Evolutionary conservation across 2,113 vertebrate genomes (phyloP), one percentile per base, ranked within the genome.

Genomic region (Leptosomus discolor): DNA sequence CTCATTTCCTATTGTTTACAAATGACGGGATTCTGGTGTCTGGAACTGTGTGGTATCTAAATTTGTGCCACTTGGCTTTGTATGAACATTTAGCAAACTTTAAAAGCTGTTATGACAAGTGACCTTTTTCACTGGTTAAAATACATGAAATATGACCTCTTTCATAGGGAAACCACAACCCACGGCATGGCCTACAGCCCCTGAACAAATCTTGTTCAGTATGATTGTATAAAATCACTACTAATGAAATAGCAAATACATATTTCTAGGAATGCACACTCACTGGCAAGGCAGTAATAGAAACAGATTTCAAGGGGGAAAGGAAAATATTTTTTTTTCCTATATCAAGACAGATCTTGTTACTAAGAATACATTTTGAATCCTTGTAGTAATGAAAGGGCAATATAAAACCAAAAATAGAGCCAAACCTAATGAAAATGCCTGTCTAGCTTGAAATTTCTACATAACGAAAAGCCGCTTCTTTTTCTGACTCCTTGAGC

Each of bases 1-100:
- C 77, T 86, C 45, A 29, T 92, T 96, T 90, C 54, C 58, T 57
- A 56, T 94, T 94, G 88, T 93, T 98, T 96, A 90, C 37, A 50
- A 85, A 45, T 93, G 51, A 56, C 71, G 53, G 36, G 27, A 92
- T 20, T 87, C 65, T 96, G 54, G 70, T 79, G 24, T 81, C 56
- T 95, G 56, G 53, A 67, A 71, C 71, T 57, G 7, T 75, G n/a
- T 57, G 32, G 13, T 39, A 50, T 91, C 90, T 87, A 70, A 61
- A 32, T 92, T 96, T 48, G 20, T 93, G 48, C 46, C 37, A 43
- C 39, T 58, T 81, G 65, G 12, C 32, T 68, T 71, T 81, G 16
- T 76, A 39, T 12, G 26, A 78, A 71, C 34, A 15, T 58, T 91
- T 73, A 92, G 50, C 50, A 87, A 82, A 87, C 46, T 94, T 78